Conservation (phyloP, 2,888 invertebrate genomes). For the Pyrrhosoma nymphula region DNA sequence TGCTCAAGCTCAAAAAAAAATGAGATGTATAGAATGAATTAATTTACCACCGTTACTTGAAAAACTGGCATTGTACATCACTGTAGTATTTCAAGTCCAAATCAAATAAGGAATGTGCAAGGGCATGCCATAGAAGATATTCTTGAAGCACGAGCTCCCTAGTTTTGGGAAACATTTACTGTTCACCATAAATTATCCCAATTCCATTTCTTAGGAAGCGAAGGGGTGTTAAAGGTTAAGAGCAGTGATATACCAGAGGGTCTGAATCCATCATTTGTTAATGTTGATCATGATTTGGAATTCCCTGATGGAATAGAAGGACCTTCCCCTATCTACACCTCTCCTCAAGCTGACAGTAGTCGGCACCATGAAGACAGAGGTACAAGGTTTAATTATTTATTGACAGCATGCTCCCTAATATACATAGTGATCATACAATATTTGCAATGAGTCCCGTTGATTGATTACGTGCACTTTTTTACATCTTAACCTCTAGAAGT, state of each 20-base stretch:
- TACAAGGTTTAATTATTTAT: neutral
- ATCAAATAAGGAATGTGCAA: neutral
- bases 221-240: constrained; percentile 50
- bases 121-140: neutral
- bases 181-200: neutral
- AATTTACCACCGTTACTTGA: too few species aligned
- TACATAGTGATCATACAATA: neutral
- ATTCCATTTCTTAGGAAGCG: constrained; percentile 50
- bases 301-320: constrained; percentile 79
- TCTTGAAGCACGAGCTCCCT: too few species aligned
- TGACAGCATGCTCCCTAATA: neutral
- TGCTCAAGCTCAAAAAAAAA: too few species aligned
- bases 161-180: neutral
- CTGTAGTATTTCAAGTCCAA: too few species aligned
- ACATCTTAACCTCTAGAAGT: too few species aligned
- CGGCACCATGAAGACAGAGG: constrained; percentile 58
- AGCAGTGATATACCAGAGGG: constrained; percentile 66
- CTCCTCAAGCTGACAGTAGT: constrained; percentile 55
- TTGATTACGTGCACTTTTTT: too few species aligned
- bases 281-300: constrained; percentile 79
- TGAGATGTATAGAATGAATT: too few species aligned
- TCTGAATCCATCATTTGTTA: constrained; percentile 76
- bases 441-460: neutral
- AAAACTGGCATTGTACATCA: too few species aligned
- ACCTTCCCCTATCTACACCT: constrained; percentile 77